These are phyloP conservation scores for Steinernema khuongi DNA, from an alignment of 1,140 invertebrate species.

Conservation along the genomic window DNA sequence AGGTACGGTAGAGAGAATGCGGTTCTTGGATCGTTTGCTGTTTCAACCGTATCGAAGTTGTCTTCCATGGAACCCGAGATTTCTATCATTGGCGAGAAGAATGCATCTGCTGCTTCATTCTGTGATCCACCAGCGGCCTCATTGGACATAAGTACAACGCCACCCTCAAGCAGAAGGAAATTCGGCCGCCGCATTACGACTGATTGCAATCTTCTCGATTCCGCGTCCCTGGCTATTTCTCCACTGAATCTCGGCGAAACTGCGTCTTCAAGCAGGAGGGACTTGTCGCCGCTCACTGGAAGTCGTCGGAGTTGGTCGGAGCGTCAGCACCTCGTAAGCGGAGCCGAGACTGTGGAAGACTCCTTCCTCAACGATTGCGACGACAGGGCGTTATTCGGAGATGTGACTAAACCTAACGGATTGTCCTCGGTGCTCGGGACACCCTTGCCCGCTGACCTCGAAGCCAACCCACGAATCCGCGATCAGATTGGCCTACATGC, in stretches of 20 bases:
- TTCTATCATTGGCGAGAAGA: too few relatives aligned
- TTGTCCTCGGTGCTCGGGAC: background rate
- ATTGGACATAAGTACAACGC: background rate
- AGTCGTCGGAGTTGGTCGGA: too few relatives aligned
- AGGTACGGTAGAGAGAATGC: too few relatives aligned
- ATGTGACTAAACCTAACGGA: background rate
- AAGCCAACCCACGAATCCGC: background rate
- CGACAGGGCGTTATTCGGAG: background rate
- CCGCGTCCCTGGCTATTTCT: too few relatives aligned
- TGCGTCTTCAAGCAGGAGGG: too few relatives aligned
- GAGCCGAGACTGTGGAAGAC: background rate
- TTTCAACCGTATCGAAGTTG: too few relatives aligned
- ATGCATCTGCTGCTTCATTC: too few relatives aligned
- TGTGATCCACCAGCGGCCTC: too few relatives aligned
- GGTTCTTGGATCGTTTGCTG: too few relatives aligned
- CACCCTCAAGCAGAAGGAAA: background rate
- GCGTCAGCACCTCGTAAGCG: background rate
- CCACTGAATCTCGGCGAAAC: too few relatives aligned
- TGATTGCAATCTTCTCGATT: background rate
- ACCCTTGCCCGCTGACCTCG: background rate
- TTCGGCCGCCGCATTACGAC: background rate
- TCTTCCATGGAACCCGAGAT: too few relatives aligned
- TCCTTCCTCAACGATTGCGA: background rate
- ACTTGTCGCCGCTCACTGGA: too few relatives aligned
- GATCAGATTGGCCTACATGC: background rate